phyloP scores from a whole-genome alignment of 2,797 vertebrate genomes.

The Delichon dasypus region DNA sequence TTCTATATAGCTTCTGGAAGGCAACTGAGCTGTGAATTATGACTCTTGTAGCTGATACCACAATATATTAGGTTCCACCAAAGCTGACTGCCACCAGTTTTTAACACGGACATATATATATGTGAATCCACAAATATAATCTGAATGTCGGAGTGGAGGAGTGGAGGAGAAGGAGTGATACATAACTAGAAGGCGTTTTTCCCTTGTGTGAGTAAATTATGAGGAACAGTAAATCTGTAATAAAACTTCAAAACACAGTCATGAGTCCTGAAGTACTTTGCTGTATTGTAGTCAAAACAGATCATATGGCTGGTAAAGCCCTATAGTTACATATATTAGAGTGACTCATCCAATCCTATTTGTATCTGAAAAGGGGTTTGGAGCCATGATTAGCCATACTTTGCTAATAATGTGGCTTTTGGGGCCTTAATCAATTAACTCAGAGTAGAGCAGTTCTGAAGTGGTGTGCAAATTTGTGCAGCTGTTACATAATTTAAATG shows the following conservation, averaged over 20 bases:
- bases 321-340: background rate
- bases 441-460: background rate
- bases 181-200: background rate
- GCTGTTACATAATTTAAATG: background rate
- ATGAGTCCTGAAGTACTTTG: background rate
- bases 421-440: background rate
- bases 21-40: background rate
- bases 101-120: accelerated
- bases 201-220: background rate
- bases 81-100: background rate
- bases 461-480: background rate
- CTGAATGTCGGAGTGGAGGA: background rate
- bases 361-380: background rate
- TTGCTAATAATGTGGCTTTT: background rate
- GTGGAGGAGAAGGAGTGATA: background rate
- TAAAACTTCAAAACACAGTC: background rate
- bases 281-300: background rate
- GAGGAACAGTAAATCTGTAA: background rate
- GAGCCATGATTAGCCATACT: background rate
- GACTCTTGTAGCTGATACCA: background rate
- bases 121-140: background rate
- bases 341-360: background rate
- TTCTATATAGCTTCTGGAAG: background rate
- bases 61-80: background rate
- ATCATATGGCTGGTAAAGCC: background rate